Evolutionary conservation across 1,140 invertebrate genomes (phyloP).

Genomic region (Adoxophyes honmai): DNA sequence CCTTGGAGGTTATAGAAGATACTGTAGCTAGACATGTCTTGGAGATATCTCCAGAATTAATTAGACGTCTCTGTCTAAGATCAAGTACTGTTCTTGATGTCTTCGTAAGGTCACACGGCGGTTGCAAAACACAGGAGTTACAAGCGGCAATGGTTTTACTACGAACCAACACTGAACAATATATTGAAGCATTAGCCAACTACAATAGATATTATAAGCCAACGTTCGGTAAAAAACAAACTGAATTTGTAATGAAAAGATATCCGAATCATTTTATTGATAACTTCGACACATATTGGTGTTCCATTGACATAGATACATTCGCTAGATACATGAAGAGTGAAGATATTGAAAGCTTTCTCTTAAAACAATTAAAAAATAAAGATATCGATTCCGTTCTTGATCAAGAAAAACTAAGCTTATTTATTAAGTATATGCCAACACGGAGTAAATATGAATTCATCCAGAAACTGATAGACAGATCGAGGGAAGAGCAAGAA

Average conservation of each 20-base stretch:
- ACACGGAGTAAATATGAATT: constrained; percentile 38
- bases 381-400: constrained; percentile 23
- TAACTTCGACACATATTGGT: constrained; percentile 11
- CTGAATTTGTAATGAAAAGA: constrained; percentile 16
- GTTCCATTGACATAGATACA: constrained; percentile 11
- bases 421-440: constrained; percentile 41
- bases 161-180: constrained; percentile 3
- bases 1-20: not conserved
- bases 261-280: constrained; percentile 14
- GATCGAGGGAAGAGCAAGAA: constrained; percentile 20
- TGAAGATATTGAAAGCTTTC: constrained; percentile 15
- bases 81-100: constrained; percentile 9
- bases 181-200: constrained; percentile 9
- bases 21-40: not conserved
- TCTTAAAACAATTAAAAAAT: constrained; percentile 3
- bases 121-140: not conserved
- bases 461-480: constrained; percentile 44
- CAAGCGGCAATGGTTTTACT: constrained; percentile 9
- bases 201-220: not conserved
- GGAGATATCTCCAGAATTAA: not conserved
- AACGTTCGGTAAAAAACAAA: not conserved
- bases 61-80: constrained; percentile 13
- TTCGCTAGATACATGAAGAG: constrained; percentile 14
- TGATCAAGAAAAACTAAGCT: constrained; percentile 29
- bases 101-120: not conserved